Conservation (phyloP, 2,797 vertebrate species). For the Coregonus ussuriensis region DNA sequence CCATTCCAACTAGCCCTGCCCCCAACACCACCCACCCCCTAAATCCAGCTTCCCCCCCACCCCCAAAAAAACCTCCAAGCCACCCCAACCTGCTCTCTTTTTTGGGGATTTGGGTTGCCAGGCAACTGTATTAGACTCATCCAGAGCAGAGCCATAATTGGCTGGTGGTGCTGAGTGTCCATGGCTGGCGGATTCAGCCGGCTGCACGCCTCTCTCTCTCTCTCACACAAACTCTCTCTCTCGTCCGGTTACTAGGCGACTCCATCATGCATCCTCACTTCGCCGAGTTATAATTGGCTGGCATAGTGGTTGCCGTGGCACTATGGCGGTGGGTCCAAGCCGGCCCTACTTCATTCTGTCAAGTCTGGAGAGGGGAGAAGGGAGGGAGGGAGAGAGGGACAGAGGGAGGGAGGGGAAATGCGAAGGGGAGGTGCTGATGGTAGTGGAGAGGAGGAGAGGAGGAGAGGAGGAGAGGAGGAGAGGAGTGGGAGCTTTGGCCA, state of each 20-base stretch:
- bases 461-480: slow-evolving; percentile 1
- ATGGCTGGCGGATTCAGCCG: slow-evolving; percentile 31
- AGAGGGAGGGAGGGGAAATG: background rate
- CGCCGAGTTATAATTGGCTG: slow-evolving; percentile 84
- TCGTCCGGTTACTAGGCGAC: slow-evolving; percentile 87
- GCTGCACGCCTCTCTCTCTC: slow-evolving; percentile 39
- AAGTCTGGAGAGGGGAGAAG: slow-evolving; percentile 62
- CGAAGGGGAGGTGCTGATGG: slow-evolving; percentile 23
- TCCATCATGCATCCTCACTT: slow-evolving; percentile 72
- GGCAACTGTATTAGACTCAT: slow-evolving; percentile 73
- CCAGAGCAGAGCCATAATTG: slow-evolving; percentile 31
- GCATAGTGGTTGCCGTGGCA: slow-evolving; percentile 78
- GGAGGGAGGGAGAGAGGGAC: background rate
- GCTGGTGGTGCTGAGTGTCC: slow-evolving; percentile 32
- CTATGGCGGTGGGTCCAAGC: slow-evolving; percentile 72
- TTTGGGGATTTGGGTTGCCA: slow-evolving; percentile 73
- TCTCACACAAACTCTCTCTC: slow-evolving; percentile 46
- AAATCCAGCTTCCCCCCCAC: slow-evolving; percentile 22
- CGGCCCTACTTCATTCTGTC: slow-evolving; percentile 77
- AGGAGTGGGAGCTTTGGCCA: background rate
- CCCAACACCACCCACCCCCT: slow-evolving; percentile 44
- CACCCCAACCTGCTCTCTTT: slow-evolving; percentile 54
- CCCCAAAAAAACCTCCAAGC: slow-evolving; percentile 13
- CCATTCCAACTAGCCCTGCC: slow-evolving; percentile 41
- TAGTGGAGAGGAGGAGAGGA: slow-evolving; percentile 44